phyloP scores from a whole-genome alignment of 2,113 vertebrate genomes.

The Symphodus melops region DNA sequence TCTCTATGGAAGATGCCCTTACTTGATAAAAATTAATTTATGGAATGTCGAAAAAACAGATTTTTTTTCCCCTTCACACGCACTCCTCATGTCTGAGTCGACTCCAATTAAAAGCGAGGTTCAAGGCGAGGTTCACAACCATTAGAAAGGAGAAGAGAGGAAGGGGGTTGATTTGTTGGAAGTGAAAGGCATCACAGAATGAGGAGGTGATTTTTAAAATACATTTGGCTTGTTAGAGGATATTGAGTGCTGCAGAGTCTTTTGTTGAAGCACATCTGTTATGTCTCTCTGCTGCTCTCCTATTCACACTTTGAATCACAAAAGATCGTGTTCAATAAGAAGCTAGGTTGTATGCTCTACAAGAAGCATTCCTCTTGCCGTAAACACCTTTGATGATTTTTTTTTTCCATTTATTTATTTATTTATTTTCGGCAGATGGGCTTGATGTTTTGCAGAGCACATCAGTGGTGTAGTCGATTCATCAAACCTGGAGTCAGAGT shows the following conservation, averaged over 20 bases:
- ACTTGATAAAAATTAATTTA: constrained; percentile 63
- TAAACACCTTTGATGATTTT: too few relatives aligned
- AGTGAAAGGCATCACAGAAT: constrained; percentile 34
- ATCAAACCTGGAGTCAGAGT: too few relatives aligned
- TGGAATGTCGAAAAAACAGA: constrained; percentile 42
- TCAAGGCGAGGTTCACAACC: constrained; percentile 79
- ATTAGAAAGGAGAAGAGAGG: constrained; percentile 45
- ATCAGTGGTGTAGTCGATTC: too few relatives aligned
- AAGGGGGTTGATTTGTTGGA: constrained; percentile 8
- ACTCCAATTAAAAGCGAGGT: constrained; percentile 79
- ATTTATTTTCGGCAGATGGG: too few relatives aligned
- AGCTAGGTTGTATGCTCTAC: constrained; percentile 6
- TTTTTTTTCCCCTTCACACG: background rate
- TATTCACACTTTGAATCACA: constrained; percentile 13
- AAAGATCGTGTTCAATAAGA: constrained; percentile 25
- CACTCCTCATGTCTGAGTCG: constrained; percentile 53
- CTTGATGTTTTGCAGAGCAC: too few relatives aligned
- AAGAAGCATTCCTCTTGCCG: background rate
- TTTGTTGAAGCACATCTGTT: constrained; percentile 47
- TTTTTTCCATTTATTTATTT: too few relatives aligned
- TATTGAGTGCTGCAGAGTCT: constrained; percentile 22
- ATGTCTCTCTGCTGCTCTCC: constrained; percentile 4
- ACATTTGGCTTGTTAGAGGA: constrained; percentile 57
- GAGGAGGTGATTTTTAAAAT: constrained; percentile 52
- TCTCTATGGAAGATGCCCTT: constrained; percentile 40